phyloP scores from a whole-genome alignment of 2,888 invertebrate species.

The Campopleginae sp. region DNA sequence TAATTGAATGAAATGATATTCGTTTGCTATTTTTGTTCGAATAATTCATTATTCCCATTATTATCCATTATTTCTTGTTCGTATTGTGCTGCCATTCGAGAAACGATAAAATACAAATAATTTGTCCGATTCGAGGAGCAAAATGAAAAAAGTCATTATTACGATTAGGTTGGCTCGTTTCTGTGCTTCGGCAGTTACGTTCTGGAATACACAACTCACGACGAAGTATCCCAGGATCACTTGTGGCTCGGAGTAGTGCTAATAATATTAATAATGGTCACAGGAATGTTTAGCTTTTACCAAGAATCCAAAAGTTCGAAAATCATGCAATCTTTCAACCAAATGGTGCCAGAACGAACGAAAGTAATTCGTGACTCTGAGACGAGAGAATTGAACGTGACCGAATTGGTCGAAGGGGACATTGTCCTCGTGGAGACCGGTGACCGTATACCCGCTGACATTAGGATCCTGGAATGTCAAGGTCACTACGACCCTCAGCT shows the following conservation, averaged over 20 bases:
- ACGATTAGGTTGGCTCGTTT: conserved; percentile 86
- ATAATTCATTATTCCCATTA: neutral
- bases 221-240: conserved; percentile 74
- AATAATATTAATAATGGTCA: conserved; percentile 86
- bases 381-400: conserved; percentile 86
- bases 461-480: conserved; percentile 89
- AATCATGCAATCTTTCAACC: conserved; percentile 93
- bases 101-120: neutral
- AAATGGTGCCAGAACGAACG: conserved; percentile 89
- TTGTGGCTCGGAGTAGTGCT: conserved; percentile 87
- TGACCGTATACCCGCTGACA: conserved; percentile 93
- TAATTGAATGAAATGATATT: neutral
- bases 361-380: conserved; percentile 88
- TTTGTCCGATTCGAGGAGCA: neutral
- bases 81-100: neutral
- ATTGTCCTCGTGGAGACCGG: conserved; percentile 92
- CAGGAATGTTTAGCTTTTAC: conserved; percentile 87
- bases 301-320: conserved; percentile 89
- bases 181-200: conserved; percentile 89
- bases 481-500: conserved; percentile 81
- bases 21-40: neutral
- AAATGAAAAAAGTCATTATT: neutral
- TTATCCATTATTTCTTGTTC: neutral
- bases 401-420: conserved; percentile 91
- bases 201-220: conserved; percentile 78